Evolutionary conservation across 2,888 invertebrate species (phyloP).

Genomic region (Rhaphigaster nebulosa): DNA sequence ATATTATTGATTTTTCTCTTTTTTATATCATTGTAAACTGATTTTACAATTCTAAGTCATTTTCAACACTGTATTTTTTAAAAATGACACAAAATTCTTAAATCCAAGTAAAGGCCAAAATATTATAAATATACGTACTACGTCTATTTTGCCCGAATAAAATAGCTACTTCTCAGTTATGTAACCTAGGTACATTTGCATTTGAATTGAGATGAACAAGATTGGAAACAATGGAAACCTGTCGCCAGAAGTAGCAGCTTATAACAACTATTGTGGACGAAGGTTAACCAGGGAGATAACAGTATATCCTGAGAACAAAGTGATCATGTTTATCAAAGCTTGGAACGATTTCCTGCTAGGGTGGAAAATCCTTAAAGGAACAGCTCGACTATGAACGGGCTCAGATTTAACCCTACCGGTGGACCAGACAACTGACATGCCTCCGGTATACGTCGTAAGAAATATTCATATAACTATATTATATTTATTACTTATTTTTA

Average conservation of each 20-base stretch:
- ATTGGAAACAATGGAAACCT: background rate
- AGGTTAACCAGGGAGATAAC: constrained; percentile 6
- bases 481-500: background rate
- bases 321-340: constrained; percentile 48
- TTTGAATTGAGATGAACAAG: background rate
- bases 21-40: too few relatives aligned
- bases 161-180: background rate
- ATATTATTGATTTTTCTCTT: too few relatives aligned
- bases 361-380: constrained; percentile 46
- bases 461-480: background rate
- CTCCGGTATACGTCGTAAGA: constrained; percentile 1
- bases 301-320: constrained; percentile 7
- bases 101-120: too few relatives aligned
- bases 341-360: constrained; percentile 35
- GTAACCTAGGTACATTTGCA: background rate
- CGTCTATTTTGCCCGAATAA: background rate
- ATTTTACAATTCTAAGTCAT: too few relatives aligned
- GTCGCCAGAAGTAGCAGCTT: background rate
- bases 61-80: too few relatives aligned
- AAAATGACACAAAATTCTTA: too few relatives aligned
- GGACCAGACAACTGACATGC: background rate
- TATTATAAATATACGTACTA: background rate
- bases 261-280: constrained; percentile 31
- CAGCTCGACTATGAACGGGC: constrained; percentile 19
- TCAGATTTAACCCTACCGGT: background rate